phyloP scores from a whole-genome alignment of 2,888 invertebrate genomes.

The Dicroscelio sp. region DNA sequence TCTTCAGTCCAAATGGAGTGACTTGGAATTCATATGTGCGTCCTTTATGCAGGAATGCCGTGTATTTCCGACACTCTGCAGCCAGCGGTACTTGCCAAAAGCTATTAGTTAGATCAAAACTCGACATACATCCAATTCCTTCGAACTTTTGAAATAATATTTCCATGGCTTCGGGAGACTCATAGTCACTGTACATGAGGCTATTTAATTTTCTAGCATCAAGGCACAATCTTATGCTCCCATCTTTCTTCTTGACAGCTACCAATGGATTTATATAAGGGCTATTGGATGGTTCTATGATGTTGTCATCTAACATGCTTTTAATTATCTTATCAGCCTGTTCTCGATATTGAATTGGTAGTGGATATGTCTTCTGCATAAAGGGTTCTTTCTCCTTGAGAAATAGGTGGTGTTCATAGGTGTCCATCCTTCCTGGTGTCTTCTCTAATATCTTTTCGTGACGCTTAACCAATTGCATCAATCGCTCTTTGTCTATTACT shows the following conservation, averaged over 20 bases:
- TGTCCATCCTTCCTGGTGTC: background rate
- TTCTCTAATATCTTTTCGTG: background rate
- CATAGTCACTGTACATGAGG: slow-evolving; percentile 1
- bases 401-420: slow-evolving; percentile 5
- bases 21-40: background rate
- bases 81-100: slow-evolving; percentile 18
- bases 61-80: background rate
- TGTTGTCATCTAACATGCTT: background rate
- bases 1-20: background rate
- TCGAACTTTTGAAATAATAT: background rate
- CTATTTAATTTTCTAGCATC: slow-evolving; percentile 10
- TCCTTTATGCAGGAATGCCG: slow-evolving; percentile 4
- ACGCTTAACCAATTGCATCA: background rate
- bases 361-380: background rate
- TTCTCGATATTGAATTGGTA: background rate
- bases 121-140: background rate
- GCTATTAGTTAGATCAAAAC: slow-evolving; percentile 1
- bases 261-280: background rate
- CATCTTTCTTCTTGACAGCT: slow-evolving; percentile 1
- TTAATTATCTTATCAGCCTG: background rate
- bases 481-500: background rate
- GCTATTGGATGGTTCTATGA: background rate
- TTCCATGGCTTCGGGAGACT: slow-evolving; percentile 1
- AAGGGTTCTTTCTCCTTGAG: background rate
- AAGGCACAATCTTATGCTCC: background rate